These are phyloP conservation scores for Agrilus cyanescens DNA, from an alignment of 2,888 invertebrate genomes.

Conservation along the genomic window DNA sequence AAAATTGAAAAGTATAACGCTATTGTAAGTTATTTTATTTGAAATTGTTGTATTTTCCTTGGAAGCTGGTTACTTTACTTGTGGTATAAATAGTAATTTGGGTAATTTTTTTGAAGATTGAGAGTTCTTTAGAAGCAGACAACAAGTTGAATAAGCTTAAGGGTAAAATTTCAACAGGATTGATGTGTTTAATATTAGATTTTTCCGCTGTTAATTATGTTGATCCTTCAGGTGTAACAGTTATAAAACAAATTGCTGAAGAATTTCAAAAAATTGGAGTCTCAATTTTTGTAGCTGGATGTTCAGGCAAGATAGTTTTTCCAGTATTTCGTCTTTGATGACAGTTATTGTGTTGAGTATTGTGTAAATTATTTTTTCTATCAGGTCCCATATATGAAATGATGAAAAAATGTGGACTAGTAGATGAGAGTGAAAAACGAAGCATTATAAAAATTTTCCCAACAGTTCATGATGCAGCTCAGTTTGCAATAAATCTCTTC, in stretches of 20 bases:
- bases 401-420: conserved; percentile 45
- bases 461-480: conserved; percentile 52
- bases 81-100: background rate
- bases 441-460: conserved; percentile 43
- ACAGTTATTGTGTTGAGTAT: too few relatives aligned
- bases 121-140: conserved; percentile 13
- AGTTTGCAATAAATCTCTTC: conserved; percentile 34
- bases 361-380: too few relatives aligned
- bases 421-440: conserved; percentile 35
- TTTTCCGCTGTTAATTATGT: conserved; percentile 51
- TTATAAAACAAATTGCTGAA: conserved; percentile 40
- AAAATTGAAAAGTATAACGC: conserved; percentile 28
- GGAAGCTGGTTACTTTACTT: too few relatives aligned
- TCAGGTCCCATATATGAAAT: conserved; percentile 53
- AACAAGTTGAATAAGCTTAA: conserved; percentile 16
- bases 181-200: conserved; percentile 42
- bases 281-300: conserved; percentile 42
- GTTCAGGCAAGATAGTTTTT: conserved; percentile 42
- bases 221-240: conserved; percentile 51
- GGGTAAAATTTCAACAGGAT: conserved; percentile 22
- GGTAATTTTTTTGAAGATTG: conserved; percentile 2
- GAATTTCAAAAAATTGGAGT: conserved; percentile 42
- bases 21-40: too few relatives aligned
- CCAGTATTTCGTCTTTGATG: background rate
- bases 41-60: too few relatives aligned